phyloP scores from a whole-genome alignment of 1,140 invertebrate species.

The Chironomus tepperi region DNA sequence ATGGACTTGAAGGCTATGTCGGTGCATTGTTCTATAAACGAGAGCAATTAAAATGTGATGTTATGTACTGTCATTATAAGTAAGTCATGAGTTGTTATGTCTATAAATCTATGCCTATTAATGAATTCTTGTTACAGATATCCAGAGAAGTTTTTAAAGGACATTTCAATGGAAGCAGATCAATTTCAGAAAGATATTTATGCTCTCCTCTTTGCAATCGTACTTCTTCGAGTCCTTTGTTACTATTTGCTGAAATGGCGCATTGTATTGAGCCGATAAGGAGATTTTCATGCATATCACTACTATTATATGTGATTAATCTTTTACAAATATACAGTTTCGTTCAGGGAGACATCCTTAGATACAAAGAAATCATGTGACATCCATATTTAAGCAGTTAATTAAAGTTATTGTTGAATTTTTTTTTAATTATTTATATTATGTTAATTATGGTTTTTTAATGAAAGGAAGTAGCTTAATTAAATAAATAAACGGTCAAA shows the following conservation, averaged over 20 bases:
- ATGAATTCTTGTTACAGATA: constrained; percentile 42
- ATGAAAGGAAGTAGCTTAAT: too few relatives aligned
- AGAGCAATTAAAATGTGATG: constrained; percentile 51
- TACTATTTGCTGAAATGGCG: constrained; percentile 77
- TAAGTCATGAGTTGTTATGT: constrained; percentile 30
- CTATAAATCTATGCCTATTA: not conserved
- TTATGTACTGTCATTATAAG: constrained; percentile 65
- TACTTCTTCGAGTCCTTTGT: constrained; percentile 60
- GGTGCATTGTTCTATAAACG: constrained; percentile 75
- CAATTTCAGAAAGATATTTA: constrained; percentile 76
- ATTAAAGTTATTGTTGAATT: too few relatives aligned
- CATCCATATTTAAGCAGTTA: too few relatives aligned
- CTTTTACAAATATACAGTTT: too few relatives aligned
- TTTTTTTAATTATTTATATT: too few relatives aligned
- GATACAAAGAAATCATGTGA: too few relatives aligned
- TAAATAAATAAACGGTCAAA: too few relatives aligned
- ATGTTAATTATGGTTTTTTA: too few relatives aligned
- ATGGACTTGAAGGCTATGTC: constrained; percentile 76
- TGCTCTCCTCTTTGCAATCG: constrained; percentile 58
- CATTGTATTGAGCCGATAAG: constrained; percentile 55
- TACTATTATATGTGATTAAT: too few relatives aligned
- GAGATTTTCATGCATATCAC: not conserved
- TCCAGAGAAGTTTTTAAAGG: constrained; percentile 61
- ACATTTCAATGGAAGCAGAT: constrained; percentile 70
- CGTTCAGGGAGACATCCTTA: too few relatives aligned